Base-by-base conservation (phyloP, 2,113 vertebrate species). In the Trinectes maculatus region DNA sequence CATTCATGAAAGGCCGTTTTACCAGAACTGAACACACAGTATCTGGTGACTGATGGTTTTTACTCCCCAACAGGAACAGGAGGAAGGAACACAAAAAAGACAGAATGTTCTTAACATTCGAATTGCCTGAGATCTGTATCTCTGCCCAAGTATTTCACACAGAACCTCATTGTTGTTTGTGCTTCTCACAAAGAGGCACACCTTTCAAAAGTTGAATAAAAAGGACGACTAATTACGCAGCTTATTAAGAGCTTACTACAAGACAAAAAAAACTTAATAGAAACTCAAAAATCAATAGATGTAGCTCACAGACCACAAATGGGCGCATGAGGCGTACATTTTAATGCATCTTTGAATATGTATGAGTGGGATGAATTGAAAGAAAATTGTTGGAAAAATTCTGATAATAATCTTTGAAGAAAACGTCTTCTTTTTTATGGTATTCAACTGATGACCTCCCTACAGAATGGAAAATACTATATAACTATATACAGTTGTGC, bases 401-500 rank as follows among this genome's bases (percentile, higher is more conserved):
- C 22, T n/a, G 28, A 28, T 13, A 40, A 39, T 39, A 54, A 47
- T 16, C 46, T 33, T 42, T 59, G 53, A 65, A 52, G 51, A 51
- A 28, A 15, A 44, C 24, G 2, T 19, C n/a, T 8, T 6, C 12
- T 57, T 39, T 25, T 62, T n/a, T 52, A 40, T 18, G 21, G 7
- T 4, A 10, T 46, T 56, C 19, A 10, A 18, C 13, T 1, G 3
- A 8, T n/a, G 43, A 55, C 49, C 64, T 78, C 28, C 49, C 18
- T 8, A 6, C 2, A 68, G 46, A 79, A 63, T 34, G 8, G 43
- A 61, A 29, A 60, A 55, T 25, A 49, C 52, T 28, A 24, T 55
- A 49, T 31, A 60, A 72, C n/a, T n/a, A n/a, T n/a, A n/a, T n/a
- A n/a, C n/a, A n/a, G n/a, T n/a, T n/a, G n/a, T n/a, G n/a, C n/a